Percentiles rank a stretch among this genome's conserved stretches.
These are phyloP conservation scores for Pitta sordida DNA, from an alignment of 2,113 vertebrate genomes.

Conservation along the genomic window DNA sequence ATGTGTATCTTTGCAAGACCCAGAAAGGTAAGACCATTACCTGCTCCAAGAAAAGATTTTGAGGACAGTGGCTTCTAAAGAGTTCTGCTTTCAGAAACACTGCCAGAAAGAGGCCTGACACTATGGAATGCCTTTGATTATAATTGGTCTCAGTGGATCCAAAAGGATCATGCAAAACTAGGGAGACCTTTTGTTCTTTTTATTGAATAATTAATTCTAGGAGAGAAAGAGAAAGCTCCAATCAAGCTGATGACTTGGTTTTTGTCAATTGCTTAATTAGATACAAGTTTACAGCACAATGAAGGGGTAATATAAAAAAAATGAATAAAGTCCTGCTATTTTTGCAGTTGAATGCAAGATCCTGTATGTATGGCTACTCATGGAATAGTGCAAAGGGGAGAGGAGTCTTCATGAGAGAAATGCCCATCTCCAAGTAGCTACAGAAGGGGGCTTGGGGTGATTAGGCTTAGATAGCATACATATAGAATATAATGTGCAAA, in stretches of 20 bases:
- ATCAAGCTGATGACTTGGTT: not conserved
- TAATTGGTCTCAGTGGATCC: not conserved
- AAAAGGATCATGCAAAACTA: not conserved
- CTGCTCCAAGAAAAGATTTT: not conserved
- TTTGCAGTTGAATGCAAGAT: not conserved
- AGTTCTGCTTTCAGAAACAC: not conserved
- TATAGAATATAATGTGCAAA: not conserved
- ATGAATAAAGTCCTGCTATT: not conserved
- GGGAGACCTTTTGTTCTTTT: not conserved
- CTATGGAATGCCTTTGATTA: not conserved
- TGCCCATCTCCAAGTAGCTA: not conserved
- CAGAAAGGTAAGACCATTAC: not conserved
- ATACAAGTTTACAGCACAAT: not conserved
- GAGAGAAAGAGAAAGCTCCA: not conserved
- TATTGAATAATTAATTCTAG: not conserved
- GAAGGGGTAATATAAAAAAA: not conserved
- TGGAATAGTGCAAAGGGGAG: not conserved
- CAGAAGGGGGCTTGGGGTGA: not conserved
- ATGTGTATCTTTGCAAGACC: rapidly evolving
- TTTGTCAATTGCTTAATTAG: not conserved
- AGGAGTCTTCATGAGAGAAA: not conserved
- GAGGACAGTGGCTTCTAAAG: not conserved
- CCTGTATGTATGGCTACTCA: not conserved
- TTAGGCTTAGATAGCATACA: not conserved
- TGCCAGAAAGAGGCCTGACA: not conserved